phyloP scores from a whole-genome alignment of 1,140 invertebrate genomes.

The Brachionus plicatilis region DNA sequence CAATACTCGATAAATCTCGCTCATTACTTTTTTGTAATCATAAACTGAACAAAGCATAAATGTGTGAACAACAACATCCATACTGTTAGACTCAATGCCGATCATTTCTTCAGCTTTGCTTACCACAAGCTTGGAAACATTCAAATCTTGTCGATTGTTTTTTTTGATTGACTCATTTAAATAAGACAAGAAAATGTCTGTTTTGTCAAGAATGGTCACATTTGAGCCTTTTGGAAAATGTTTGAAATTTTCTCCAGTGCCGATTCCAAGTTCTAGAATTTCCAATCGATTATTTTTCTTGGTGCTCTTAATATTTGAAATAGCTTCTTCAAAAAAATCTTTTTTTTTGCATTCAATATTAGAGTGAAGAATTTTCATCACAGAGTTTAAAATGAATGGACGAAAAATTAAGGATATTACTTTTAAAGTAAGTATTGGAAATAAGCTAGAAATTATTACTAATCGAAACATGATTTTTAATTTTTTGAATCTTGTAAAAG shows the following conservation, averaged over 20 bases:
- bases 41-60: slow-evolving; percentile 5
- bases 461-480: too few species aligned
- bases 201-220: neutral
- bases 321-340: neutral
- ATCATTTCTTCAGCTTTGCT: slow-evolving; percentile 11
- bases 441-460: too few species aligned
- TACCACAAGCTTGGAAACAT: neutral
- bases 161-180: slow-evolving; percentile 19
- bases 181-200: neutral
- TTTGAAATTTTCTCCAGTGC: slow-evolving; percentile 31
- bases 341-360: too few species aligned
- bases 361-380: too few species aligned
- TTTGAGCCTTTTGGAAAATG: neutral
- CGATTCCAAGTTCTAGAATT: slow-evolving; percentile 37
- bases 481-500: too few species aligned
- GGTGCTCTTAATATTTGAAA: neutral
- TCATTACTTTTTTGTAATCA: neutral
- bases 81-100: neutral
- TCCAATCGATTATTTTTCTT: neutral
- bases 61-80: slow-evolving; percentile 23
- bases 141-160: neutral
- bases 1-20: neutral
- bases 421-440: too few species aligned
- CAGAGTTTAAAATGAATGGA: too few species aligned
- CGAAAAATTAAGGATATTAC: too few species aligned